Percentiles rank a stretch among this genome's conserved stretches.
These are phyloP conservation scores for Ennomos erosarius DNA, from an alignment of 2,888 invertebrate species.

Conservation along the genomic window DNA sequence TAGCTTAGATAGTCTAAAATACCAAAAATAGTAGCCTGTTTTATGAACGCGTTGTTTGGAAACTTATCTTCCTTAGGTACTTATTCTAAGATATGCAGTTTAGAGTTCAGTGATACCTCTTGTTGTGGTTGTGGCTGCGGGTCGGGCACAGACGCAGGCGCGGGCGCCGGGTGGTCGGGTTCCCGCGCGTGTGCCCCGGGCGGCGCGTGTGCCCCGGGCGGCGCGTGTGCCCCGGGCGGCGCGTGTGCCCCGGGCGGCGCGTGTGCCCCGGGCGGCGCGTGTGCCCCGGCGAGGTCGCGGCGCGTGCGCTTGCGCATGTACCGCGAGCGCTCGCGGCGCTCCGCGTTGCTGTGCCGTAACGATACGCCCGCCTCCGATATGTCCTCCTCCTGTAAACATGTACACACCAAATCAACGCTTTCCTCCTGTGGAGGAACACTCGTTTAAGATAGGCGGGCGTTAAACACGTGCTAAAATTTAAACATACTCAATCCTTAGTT, in stretches of 20 bases:
- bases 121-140: conserved; percentile 17
- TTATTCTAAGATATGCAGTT: no score
- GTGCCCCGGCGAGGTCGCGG: conserved; percentile 48
- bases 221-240: conserved; percentile 43
- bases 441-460: no score
- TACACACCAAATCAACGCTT: no score
- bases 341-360: conserved; percentile 91
- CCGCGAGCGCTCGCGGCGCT: conserved; percentile 92
- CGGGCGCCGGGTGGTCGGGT: conserved; percentile 61
- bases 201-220: conserved; percentile 41
- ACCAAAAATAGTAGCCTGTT: no score
- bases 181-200: conserved; percentile 78
- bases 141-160: conserved; percentile 25
- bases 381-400: conserved; percentile 87
- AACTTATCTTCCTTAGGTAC: no score
- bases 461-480: no score
- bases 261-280: conserved; percentile 65
- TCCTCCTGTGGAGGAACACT: no score
- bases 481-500: no score
- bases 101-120: neutral
- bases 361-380: conserved; percentile 90
- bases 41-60: no score
- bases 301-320: conserved; percentile 79
- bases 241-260: conserved; percentile 72
- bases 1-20: no score